phyloP scores from a whole-genome alignment of 2,888 invertebrate genomes.

The Euplagia quadripunctaria region DNA sequence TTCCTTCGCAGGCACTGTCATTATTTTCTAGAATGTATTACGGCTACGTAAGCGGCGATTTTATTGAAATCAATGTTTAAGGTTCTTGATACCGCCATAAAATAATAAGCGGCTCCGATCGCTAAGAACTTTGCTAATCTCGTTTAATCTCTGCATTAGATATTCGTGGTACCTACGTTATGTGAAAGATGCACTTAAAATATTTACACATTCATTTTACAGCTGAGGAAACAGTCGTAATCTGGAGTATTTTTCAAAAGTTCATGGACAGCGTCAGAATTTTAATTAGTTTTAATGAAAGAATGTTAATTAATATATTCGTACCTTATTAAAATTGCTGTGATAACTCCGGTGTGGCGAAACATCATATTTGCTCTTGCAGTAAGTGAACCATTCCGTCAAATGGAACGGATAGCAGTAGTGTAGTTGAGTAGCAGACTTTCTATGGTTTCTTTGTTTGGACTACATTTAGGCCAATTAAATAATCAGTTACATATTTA shows the following conservation, averaged over 20 bases:
- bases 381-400: neutral
- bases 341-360: conserved; percentile 21
- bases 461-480: neutral
- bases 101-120: conserved; percentile 2
- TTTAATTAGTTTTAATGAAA: conserved; percentile 41
- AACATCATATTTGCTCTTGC: conserved; percentile 4
- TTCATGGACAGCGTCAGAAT: conserved; percentile 34
- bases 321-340: conserved; percentile 43
- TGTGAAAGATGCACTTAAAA: conserved; percentile 27
- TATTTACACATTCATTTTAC: conserved; percentile 31
- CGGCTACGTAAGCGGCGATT: conserved; percentile 35
- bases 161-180: conserved; percentile 28
- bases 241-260: conserved; percentile 33
- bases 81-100: conserved; percentile 40
- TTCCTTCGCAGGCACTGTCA: conserved; percentile 35
- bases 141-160: conserved; percentile 10
- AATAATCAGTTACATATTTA: neutral
- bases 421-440: neutral
- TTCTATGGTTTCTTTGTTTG: neutral
- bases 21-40: conserved; percentile 55
- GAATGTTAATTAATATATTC: conserved; percentile 47
- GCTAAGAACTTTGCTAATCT: neutral
- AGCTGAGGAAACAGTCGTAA: conserved; percentile 28
- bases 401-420: neutral
- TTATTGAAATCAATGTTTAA: conserved; percentile 45